These are phyloP conservation scores for Scaptodrosophila latifasciaeformis DNA, from an alignment of 2,888 invertebrate genomes.

Conservation along the genomic window DNA sequence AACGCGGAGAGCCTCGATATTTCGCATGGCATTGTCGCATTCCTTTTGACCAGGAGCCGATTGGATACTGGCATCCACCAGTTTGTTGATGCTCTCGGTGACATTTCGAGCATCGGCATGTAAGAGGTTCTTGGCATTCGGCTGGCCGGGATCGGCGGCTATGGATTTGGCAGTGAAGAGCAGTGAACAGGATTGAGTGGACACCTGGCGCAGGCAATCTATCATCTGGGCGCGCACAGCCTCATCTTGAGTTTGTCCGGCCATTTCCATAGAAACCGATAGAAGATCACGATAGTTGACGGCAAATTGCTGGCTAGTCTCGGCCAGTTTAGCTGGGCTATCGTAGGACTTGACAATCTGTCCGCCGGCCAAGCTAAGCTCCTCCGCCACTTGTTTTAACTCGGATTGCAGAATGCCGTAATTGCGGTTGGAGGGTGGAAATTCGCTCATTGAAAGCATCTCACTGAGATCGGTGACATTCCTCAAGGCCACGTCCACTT, in stretches of 20 bases:
- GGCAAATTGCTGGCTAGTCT: constrained; percentile 86
- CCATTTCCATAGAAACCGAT: constrained; percentile 88
- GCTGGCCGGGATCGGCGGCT: constrained; percentile 91
- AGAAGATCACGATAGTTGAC: constrained; percentile 86
- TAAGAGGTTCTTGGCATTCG: constrained; percentile 92
- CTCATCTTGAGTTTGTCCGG: constrained; percentile 86
- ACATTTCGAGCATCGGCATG: constrained; percentile 91
- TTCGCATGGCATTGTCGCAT: constrained; percentile 95
- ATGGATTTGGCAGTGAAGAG: constrained; percentile 91
- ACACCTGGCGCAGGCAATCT: constrained; percentile 89
- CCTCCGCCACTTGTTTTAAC: constrained; percentile 88
- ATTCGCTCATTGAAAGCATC: constrained; percentile 83
- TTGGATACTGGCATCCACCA: constrained; percentile 84
- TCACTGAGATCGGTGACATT: constrained; percentile 86
- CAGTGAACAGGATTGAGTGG: constrained; percentile 89
- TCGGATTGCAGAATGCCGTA: constrained; percentile 90
- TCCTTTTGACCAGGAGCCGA: constrained; percentile 97
- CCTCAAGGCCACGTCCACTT: constrained; percentile 92
- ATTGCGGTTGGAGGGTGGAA: constrained; percentile 83
- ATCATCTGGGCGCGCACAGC: constrained; percentile 88
- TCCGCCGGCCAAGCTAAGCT: constrained; percentile 88
- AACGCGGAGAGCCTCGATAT: constrained; percentile 89
- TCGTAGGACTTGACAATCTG: constrained; percentile 87
- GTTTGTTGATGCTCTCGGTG: constrained; percentile 92
- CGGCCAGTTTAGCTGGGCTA: constrained; percentile 82